Conservation (phyloP, 2,888 invertebrate species). For the Philaethria dido region DNA sequence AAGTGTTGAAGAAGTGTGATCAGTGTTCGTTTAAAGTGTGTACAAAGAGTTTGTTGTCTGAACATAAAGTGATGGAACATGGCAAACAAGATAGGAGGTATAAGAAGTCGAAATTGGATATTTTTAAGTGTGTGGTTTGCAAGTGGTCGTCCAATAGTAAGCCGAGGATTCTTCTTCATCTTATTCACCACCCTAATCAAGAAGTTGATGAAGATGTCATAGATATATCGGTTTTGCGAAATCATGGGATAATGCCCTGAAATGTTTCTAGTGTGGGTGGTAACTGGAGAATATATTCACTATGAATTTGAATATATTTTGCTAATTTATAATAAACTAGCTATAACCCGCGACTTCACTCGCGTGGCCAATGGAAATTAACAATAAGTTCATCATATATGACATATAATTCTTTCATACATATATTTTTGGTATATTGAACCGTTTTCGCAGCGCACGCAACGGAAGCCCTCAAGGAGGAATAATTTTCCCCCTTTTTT, state of each 20-base stretch:
- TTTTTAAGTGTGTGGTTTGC: conserved; percentile 59
- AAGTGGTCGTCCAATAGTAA: conserved; percentile 56
- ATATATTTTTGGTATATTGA: no score
- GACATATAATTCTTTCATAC: no score
- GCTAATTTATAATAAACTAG: no score
- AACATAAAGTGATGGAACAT: conserved; percentile 45
- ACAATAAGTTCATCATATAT: no score
- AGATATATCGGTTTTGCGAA: conserved; percentile 54
- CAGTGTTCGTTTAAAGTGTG: conserved; percentile 47
- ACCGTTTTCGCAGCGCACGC: no score
- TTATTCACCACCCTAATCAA: conserved; percentile 73
- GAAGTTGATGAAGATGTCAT: conserved; percentile 52
- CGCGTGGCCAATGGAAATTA: no score
- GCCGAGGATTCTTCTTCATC: conserved; percentile 61
- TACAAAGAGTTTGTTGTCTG: conserved; percentile 37
- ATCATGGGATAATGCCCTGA: conserved; percentile 50
- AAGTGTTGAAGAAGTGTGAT: conserved; percentile 44
- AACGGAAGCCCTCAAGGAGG: no score
- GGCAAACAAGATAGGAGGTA: conserved; percentile 31
- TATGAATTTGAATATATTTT: no score
- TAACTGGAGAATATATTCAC: no score
- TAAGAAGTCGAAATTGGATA: conserved; percentile 36
- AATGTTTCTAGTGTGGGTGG: no score
- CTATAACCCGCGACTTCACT: no score
- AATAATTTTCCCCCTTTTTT: no score